These are phyloP conservation scores for Carpatolechia fugitivella DNA, from an alignment of 2,888 invertebrate species.

Conservation along the genomic window DNA sequence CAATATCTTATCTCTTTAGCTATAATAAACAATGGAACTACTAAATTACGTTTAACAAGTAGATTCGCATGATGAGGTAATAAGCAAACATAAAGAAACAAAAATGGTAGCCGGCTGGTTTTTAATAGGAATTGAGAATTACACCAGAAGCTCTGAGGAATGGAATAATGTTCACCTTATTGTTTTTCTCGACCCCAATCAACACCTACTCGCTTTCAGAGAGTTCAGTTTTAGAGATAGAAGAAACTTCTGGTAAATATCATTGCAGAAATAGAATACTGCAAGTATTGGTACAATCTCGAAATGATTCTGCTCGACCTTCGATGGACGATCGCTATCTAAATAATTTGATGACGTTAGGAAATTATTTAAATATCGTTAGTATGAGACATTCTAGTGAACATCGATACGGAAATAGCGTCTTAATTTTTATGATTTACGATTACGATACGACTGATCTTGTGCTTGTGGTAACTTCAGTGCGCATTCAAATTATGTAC, in stretches of 20 bases:
- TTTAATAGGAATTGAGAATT: too few relatives aligned
- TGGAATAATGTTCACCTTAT: not conserved
- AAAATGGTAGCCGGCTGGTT: too few relatives aligned
- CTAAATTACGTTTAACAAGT: too few relatives aligned
- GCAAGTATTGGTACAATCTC: not conserved
- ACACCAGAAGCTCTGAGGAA: not conserved
- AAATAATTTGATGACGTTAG: not conserved
- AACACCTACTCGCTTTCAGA: not conserved
- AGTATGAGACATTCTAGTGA: not conserved
- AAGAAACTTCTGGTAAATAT: slow-evolving; percentile 5
- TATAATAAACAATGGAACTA: too few relatives aligned
- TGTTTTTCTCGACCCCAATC: not conserved
- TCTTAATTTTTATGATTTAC: not conserved
- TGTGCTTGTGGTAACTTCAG: not conserved
- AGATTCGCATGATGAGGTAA: too few relatives aligned
- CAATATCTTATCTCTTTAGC: too few relatives aligned
- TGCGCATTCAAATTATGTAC: not conserved
- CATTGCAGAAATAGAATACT: slow-evolving; percentile 15
- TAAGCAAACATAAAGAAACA: too few relatives aligned
- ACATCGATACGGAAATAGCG: not conserved
- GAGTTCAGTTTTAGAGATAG: not conserved
- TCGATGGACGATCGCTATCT: slow-evolving; percentile 22
- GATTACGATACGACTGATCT: not conserved
- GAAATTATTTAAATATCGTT: not conserved
- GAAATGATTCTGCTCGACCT: slow-evolving; percentile 25